These are phyloP conservation scores for Meloidogyne chitwoodi DNA, from an alignment of 1,140 invertebrate species.

Conservation along the genomic window DNA sequence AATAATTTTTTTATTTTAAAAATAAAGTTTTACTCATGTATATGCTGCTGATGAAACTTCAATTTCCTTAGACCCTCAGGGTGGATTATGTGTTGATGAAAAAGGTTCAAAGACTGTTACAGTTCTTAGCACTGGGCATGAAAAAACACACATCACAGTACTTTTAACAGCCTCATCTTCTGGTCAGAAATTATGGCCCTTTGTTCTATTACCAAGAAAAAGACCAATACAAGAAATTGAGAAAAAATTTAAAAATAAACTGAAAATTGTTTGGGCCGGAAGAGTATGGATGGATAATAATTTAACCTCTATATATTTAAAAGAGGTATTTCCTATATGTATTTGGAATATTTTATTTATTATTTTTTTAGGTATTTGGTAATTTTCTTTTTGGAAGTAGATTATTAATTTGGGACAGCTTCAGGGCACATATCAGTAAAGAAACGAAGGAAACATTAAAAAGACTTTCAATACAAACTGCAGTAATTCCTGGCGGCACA, in stretches of 20 bases:
- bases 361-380: not conserved
- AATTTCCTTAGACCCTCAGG: too few relatives aligned
- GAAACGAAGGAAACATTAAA: not conserved
- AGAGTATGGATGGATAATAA: slow-evolving; percentile 7
- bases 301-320: not conserved
- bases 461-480: not conserved
- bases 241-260: not conserved
- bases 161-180: not conserved
- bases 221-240: not conserved
- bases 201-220: not conserved
- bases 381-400: not conserved
- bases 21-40: too few relatives aligned
- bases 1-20: too few relatives aligned
- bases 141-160: not conserved
- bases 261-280: not conserved
- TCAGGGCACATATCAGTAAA: not conserved
- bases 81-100: too few relatives aligned
- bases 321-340: not conserved
- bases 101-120: not conserved
- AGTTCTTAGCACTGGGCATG: not conserved
- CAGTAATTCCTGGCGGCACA: not conserved
- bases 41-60: too few relatives aligned
- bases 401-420: slow-evolving; percentile 1
- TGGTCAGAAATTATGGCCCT: not conserved
- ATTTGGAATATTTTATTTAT: too few relatives aligned